phyloP scores from a whole-genome alignment of 2,888 invertebrate genomes.

The Pristionchus fissidentatus region DNA sequence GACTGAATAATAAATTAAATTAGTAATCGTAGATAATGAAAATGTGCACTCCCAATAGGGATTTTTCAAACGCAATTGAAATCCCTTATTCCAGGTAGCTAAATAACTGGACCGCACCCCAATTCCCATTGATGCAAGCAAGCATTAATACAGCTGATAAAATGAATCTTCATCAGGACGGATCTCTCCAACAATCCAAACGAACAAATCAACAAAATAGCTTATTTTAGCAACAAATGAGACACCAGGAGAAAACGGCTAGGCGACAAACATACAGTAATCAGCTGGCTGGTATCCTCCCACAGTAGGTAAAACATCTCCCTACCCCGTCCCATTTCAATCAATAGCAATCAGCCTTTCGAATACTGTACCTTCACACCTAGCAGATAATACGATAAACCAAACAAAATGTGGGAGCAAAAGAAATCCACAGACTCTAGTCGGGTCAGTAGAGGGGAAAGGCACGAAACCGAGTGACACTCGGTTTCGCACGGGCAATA shows the following conservation, averaged over 20 bases:
- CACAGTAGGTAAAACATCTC: neutral
- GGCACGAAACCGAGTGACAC: neutral
- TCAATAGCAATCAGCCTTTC: slow-evolving; percentile 23
- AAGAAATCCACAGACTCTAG: slow-evolving; percentile 26
- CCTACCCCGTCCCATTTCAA: slow-evolving; percentile 39
- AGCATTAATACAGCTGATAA: neutral
- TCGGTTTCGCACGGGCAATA: neutral
- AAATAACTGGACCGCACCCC: too few relatives aligned
- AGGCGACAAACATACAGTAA: slow-evolving; percentile 29
- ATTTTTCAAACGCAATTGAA: too few relatives aligned
- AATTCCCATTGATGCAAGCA: too few relatives aligned
- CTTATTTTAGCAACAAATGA: slow-evolving; percentile 19
- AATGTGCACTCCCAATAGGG: too few relatives aligned
- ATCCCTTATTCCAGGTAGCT: too few relatives aligned
- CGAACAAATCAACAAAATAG: slow-evolving; percentile 38
- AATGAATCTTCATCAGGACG: slow-evolving; percentile 24
- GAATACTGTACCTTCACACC: slow-evolving; percentile 19
- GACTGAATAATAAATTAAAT: too few relatives aligned
- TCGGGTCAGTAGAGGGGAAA: slow-evolving; percentile 17
- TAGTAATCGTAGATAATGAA: too few relatives aligned
- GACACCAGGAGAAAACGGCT: neutral
- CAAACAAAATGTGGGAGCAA: slow-evolving; percentile 6
- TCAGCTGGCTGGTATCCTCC: slow-evolving; percentile 17
- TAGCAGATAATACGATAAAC: slow-evolving; percentile 8
- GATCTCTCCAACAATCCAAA: slow-evolving; percentile 25